These are phyloP conservation scores for Boloria selene DNA, from an alignment of 2,888 invertebrate genomes.

Conservation along the genomic window DNA sequence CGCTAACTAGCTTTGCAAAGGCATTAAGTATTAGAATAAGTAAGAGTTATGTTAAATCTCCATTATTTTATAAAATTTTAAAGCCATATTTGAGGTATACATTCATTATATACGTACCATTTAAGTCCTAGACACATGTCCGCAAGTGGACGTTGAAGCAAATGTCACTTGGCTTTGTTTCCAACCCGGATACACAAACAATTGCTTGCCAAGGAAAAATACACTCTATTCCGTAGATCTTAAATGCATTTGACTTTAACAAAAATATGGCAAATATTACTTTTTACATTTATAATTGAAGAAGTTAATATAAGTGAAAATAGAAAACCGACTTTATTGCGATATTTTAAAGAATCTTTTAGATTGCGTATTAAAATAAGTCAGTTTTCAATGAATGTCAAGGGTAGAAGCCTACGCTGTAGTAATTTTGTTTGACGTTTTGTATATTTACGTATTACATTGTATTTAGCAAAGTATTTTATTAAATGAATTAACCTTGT, in stretches of 20 bases:
- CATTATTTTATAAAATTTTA: not conserved
- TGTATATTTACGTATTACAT: constrained; percentile 11
- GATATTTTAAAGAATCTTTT: not conserved
- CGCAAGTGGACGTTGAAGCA: constrained; percentile 43
- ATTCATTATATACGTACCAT: not conserved
- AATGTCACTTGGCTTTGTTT: constrained; percentile 44
- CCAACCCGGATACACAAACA: constrained; percentile 42
- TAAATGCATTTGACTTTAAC: constrained; percentile 23
- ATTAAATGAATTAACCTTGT: not conserved
- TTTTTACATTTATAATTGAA: constrained; percentile 12
- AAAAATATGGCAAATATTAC: constrained; percentile 11
- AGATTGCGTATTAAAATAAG: not conserved
- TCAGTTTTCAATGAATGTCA: constrained; percentile 61
- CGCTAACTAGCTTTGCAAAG: too few species aligned
- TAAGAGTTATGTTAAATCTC: too few species aligned
- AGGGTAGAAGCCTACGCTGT: constrained; percentile 52
- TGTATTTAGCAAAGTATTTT: not conserved
- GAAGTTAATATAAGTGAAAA: not conserved
- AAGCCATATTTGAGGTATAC: not conserved
- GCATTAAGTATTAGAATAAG: too few species aligned
- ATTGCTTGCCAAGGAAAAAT: constrained; percentile 10
- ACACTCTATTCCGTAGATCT: not conserved
- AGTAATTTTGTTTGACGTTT: constrained; percentile 36
- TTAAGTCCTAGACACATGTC: constrained; percentile 25
- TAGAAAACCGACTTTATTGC: constrained; percentile 2